Base-by-base conservation (phyloP, 92 coral and sea anemone genomes). In the Zoanthus solanderi region DNA sequence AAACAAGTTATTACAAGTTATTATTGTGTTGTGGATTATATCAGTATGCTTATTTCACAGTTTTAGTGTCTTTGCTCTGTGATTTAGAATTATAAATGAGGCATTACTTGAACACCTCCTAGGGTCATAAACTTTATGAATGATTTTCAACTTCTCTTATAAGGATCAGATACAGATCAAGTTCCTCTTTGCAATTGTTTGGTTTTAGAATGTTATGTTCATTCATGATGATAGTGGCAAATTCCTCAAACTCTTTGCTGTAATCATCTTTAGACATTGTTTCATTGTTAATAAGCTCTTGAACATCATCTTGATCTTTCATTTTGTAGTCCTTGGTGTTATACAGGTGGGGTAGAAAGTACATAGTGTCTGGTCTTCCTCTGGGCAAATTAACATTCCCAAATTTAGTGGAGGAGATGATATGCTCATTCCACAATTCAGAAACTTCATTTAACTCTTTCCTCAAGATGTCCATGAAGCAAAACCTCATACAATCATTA, bases 361-460 rank as follows among this genome's bases (percentile, higher is more conserved):
- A 2, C 42, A 37, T 37, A 4, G 3, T 37, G 42, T 37, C 42
- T 37, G 42, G 42, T 37, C 23, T 23, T 23, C 23, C 23, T 23
- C 23, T 23, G 23, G 23, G 23, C 23, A 23, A 23, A 23, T 23
- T 23, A 23, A 23, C 23, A 23, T 23, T 23, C 23, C 23, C 89
- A 90, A 85, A 85, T 15, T 68, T 90, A 75, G 89, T 90, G 76
- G 92, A 71, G 5, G 92, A 18, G 60, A 89, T 84, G 0, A 7
- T 14, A 65, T 85, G 92, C 5, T 85, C 75, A 53, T 90, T 90
- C 86, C 92, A 90, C 75, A 90, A 10, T 69, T 90, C 75, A 56
- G 92, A 84, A 16, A 90, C 89, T 30, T 66, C 47, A 45, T 90
- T 14, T 13, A 86, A 60, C 87, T 90, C 93, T 12, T 90, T 4